A percentile compares a stretch with the other conserved stretches of the same genome.
These are phyloP conservation scores for Pagetopsis macropterus DNA, from an alignment of 2,797 vertebrate species.

Conservation along the genomic window DNA sequence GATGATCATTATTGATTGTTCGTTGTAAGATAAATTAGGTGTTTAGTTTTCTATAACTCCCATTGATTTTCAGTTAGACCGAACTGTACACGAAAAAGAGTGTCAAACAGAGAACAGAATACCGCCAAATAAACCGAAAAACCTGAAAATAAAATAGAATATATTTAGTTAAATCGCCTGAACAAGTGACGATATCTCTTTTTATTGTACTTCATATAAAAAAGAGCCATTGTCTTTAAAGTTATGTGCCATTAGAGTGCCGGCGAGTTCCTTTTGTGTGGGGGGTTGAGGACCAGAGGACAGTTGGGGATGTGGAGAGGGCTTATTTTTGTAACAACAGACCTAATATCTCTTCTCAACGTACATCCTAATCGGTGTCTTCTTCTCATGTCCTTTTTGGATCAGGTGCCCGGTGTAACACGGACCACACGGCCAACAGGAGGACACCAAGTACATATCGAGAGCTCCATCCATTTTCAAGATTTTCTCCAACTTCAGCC, in stretches of 20 bases:
- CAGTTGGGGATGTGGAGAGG: constrained; percentile 76
- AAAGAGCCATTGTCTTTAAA: constrained; percentile 5
- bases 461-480: constrained; percentile 77
- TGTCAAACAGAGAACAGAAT: not conserved
- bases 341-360: not conserved
- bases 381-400: constrained; percentile 29
- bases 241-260: constrained; percentile 82
- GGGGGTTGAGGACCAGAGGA: constrained; percentile 67
- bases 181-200: not conserved
- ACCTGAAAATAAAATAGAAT: not conserved
- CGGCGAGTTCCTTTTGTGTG: constrained; percentile 25
- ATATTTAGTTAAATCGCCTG: not conserved
- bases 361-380: constrained; percentile 16
- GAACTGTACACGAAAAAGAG: not conserved
- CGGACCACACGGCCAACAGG: constrained; percentile 52
- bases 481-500: constrained; percentile 87
- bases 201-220: not conserved
- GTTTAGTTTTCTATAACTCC: not conserved
- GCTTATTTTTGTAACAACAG: constrained; percentile 61
- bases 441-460: constrained; percentile 70
- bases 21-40: not conserved
- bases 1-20: not conserved
- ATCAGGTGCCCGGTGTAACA: constrained; percentile 67
- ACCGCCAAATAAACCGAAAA: not conserved
- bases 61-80: not conserved